Evolutionary conservation across 2,888 invertebrate genomes (phyloP).

Genomic region (Cephus pygmeus): DNA sequence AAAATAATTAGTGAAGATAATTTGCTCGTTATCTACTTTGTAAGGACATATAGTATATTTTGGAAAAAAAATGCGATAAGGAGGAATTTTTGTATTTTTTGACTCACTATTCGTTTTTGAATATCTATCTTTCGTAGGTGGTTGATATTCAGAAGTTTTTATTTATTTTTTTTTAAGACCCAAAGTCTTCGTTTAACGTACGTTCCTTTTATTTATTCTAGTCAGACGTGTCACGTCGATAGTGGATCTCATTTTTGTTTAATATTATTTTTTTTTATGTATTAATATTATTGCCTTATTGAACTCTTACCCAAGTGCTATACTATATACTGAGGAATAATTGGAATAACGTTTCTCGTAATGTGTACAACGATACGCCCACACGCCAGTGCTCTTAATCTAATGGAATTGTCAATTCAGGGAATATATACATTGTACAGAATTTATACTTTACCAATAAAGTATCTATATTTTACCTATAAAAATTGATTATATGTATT

Average conservation of each 20-base stretch:
- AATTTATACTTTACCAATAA: conserved; percentile 61
- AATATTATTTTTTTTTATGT: conserved; percentile 15
- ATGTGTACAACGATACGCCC: conserved; percentile 25
- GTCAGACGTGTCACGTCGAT: conserved; percentile 42
- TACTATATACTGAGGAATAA: not conserved
- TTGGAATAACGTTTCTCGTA: not conserved
- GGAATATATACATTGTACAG: conserved; percentile 55
- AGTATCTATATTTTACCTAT: conserved; percentile 55
- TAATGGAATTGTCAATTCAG: conserved; percentile 49
- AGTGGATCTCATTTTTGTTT: conserved; percentile 46
- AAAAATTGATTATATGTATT: conserved; percentile 13
- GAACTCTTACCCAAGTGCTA: not conserved
- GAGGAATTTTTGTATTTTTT: not conserved
- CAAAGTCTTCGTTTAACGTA: conserved; percentile 22
- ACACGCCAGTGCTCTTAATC: conserved; percentile 59
- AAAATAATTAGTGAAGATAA: conserved; percentile 22
- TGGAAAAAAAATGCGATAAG: not conserved
- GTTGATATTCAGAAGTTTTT: not conserved
- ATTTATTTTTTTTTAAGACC: conserved; percentile 2
- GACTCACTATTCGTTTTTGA: not conserved
- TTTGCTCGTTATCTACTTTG: conserved; percentile 60
- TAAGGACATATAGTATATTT: conserved; percentile 57
- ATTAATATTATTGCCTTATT: conserved; percentile 16
- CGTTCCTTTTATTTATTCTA: conserved; percentile 59
- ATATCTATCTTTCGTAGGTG: not conserved